Percentiles rank a stretch among this genome's conserved stretches.
phyloP scores from a whole-genome alignment of 1,140 invertebrate species.

The Dysdera silvatica region DNA sequence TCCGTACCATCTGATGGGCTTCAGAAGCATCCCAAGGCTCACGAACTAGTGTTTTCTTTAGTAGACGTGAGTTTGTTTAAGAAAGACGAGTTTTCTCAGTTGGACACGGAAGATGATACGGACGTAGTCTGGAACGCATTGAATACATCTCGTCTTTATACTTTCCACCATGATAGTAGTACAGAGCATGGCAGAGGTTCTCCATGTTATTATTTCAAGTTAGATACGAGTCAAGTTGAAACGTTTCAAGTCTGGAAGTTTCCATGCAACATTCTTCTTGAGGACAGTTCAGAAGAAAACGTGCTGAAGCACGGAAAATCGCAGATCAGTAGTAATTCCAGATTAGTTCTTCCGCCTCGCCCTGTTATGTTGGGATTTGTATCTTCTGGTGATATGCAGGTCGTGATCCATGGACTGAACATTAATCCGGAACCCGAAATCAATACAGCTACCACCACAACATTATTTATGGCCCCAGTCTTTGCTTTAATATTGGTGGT shows the following conservation, averaged over 20 bases:
- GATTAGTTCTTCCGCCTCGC: conserved; percentile 5
- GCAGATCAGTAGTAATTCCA: not conserved
- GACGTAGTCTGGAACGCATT: conserved; percentile 15
- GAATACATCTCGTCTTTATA: conserved; percentile 4
- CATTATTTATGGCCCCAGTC: no score
- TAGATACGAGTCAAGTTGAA: not conserved
- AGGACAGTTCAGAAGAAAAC: not conserved
- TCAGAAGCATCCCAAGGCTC: not conserved
- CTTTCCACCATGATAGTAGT: not conserved
- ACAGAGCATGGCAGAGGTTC: no score
- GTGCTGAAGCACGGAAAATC: not conserved
- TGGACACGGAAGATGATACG: conserved; percentile 4
- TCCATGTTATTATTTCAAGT: not conserved
- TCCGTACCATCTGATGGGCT: not conserved
- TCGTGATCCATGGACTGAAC: conserved; percentile 10
- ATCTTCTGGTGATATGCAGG: conserved; percentile 13
- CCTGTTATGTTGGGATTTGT: conserved; percentile 23
- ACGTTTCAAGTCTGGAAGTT: conserved; percentile 15
- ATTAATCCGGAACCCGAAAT: no score
- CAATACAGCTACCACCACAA: no score
- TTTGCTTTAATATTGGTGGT: no score
- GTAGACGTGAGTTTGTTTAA: conserved; percentile 15
- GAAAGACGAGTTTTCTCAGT: not conserved
- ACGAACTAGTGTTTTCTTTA: not conserved
- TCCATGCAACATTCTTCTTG: not conserved